These are phyloP conservation scores for Hypsopygia costalis DNA, from an alignment of 2,888 invertebrate species.

Conservation along the genomic window DNA sequence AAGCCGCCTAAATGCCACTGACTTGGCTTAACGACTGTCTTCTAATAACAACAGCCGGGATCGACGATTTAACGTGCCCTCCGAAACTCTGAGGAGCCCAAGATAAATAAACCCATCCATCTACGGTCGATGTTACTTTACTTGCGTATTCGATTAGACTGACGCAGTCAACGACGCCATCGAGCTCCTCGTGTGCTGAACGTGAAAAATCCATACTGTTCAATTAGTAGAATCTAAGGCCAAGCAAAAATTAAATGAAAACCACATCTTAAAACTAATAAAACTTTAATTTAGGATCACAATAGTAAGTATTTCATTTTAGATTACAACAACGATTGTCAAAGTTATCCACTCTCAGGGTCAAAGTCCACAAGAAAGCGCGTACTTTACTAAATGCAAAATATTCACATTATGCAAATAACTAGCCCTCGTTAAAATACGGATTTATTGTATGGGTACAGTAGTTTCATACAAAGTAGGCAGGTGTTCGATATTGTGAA, in stretches of 20 bases:
- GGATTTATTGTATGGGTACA: neutral
- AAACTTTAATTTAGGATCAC: conserved; percentile 76
- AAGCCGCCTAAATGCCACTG: too few species aligned
- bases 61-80: too few species aligned
- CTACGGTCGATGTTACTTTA: too few species aligned
- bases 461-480: neutral
- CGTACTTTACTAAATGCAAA: conserved; percentile 9
- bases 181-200: too few species aligned
- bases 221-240: neutral
- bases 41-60: too few species aligned
- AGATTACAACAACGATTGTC: conserved; percentile 37
- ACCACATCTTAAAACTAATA: conserved; percentile 52
- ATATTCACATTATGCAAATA: neutral
- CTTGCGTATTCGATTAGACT: too few species aligned
- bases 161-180: too few species aligned
- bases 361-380: conserved; percentile 12
- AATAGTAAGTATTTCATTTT: conserved; percentile 41
- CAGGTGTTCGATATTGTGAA: neutral
- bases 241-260: conserved; percentile 37
- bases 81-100: too few species aligned
- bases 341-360: conserved; percentile 13
- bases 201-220: too few species aligned
- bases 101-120: too few species aligned
- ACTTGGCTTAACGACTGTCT: too few species aligned
- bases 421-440: neutral